Base-by-base conservation (phyloP, 2,797 vertebrate species). In the Arctocebus calabarensis region DNA sequence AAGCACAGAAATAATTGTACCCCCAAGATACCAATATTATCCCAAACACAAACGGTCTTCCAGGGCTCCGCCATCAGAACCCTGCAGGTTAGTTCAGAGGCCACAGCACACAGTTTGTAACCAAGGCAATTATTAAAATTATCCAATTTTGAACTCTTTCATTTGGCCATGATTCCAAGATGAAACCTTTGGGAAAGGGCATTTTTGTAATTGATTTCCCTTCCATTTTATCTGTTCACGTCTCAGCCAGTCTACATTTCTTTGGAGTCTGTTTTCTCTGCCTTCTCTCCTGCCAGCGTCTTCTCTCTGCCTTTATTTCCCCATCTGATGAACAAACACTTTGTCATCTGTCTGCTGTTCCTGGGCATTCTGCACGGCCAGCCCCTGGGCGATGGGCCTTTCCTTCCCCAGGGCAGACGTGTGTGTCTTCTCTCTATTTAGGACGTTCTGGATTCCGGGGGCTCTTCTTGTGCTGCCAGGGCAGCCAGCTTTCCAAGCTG, bases 21-120 rank as follows among this genome's bases (percentile, higher is more conserved):
- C 22, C 23, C 17, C 17, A 20, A 62, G 48, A 59, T 12, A 13
- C 25, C n/a, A 25, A 2, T 8, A 2, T 32, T 20, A 13, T 23
- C 34, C 29, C 9, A 3, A 16, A 55, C 79, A 32, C 37, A 20
- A 32, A 59, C 9, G 13, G 13, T 1, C 0, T 1, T 8, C 4
- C 13, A 1, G 29, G 17, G 34, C 1, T 4, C 27, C n/a, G 7
- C 4, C 1, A 1, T 2, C 0, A 13, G 29, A 37, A 10, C 4
- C 1, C 25, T n/a, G 14, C 14, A 4, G 16, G 48, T 43, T 14
- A 13, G 37, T 23, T 40, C 10, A 14, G 40, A 20, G 34, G 1
- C 61, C 64, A 13, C 0, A 20, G 32, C n/a, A 3, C 0, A 0
- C 1, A 3, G 3, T 9, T 40, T 34, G 3, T 13, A 57, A 23